A percentile compares a stretch with the other conserved stretches of the same genome.
Conservation (phyloP, 2,797 vertebrate species). For the Toxotes lorentzi region DNA sequence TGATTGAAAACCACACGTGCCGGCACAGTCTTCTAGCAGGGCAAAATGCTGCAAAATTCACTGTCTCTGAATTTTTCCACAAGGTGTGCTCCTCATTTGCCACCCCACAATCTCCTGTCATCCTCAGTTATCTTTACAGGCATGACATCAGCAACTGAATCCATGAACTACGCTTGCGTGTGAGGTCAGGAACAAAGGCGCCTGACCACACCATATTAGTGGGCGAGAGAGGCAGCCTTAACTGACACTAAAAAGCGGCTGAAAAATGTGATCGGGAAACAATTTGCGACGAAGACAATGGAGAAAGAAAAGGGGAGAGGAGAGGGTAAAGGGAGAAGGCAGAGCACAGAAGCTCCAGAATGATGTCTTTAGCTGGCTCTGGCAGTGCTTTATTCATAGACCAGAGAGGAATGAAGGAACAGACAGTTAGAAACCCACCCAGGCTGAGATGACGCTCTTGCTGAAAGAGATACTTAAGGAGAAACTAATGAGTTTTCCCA, state of each 20-base stretch:
- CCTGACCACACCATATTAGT: constrained; percentile 41
- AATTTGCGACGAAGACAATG: constrained; percentile 41
- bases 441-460: constrained; percentile 46
- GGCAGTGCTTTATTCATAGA: constrained; percentile 51
- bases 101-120: constrained; percentile 54
- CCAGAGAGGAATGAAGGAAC: constrained; percentile 38
- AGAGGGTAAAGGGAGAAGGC: constrained; percentile 7
- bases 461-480: constrained; percentile 59
- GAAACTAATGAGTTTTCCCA: constrained; percentile 64
- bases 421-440: constrained; percentile 63
- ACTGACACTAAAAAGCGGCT: constrained; percentile 53
- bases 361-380: constrained; percentile 44
- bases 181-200: constrained; percentile 49
- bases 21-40: not conserved
- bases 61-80: constrained; percentile 37
- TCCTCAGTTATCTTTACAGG: constrained; percentile 65
- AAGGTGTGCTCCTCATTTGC: constrained; percentile 51
- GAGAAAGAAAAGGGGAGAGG: constrained; percentile 3
- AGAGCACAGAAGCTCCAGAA: constrained; percentile 52
- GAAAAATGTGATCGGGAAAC: constrained; percentile 54
- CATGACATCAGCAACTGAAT: constrained; percentile 56
- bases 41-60: constrained; percentile 20
- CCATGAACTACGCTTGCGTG: constrained; percentile 48
- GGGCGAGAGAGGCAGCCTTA: constrained; percentile 30
- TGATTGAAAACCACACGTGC: no score